Evolutionary conservation across 2,888 invertebrate species (phyloP), one percentile per base, ranked within the genome.

Genomic region (Alitta virens): DNA sequence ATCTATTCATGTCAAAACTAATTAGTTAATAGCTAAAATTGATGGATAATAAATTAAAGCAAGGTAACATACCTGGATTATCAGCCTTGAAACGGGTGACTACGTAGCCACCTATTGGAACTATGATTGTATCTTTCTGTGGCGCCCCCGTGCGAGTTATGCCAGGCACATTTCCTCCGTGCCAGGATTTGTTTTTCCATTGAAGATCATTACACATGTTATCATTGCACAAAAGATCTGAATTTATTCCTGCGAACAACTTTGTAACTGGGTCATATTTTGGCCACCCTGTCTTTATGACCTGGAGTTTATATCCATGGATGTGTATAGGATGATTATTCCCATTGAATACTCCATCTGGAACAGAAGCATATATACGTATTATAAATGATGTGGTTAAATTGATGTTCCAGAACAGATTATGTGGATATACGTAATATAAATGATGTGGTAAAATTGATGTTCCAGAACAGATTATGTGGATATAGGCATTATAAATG

Each of bases 61-160:
- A 16, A 23, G 16, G 3, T 27, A 33, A 27, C 46, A 64, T 38
- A 7, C 70, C 26, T 12, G 78, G 78, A 60, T 78, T 79, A 14
- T 67, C 64, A 0, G 79, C 78, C 24, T 71, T 71, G 67, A 79
- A 76, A 60, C 78, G 71, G 2, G 77, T 67, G 2, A 74, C 74
- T 24, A 75, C 75, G 60, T 79, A 80, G 1, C 80, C 79, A 12
- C 78, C 79, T 25, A 75, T 72, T 0, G 80, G 80, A 3, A 80
- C 67, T 38, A 75, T 69, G 1, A 80, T 68, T 0, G 79, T 79
- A 62, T 80, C 80, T 42, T 78, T 73, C 38, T 65, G 69, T 2
- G 73, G 70, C 16, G 78, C 62, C 2, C 56, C 51, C 2, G 46
- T n/a, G 12, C 3, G 2, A n/a, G 59, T 38, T 2, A 66, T 24